Base-by-base conservation (phyloP, 2,797 vertebrate genomes). In the Pampus argenteus region DNA sequence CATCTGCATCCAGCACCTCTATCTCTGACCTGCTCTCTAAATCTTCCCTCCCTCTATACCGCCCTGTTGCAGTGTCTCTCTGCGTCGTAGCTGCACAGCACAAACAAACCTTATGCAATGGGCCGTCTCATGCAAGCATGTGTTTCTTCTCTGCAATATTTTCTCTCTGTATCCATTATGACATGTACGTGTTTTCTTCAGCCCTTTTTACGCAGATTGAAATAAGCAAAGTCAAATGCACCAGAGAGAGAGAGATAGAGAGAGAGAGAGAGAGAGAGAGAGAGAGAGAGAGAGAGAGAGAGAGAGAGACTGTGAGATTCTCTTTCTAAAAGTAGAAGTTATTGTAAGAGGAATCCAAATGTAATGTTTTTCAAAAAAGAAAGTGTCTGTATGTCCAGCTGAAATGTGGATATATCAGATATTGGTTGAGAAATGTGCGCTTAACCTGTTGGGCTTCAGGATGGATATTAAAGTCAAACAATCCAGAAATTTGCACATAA, bases 31-130 rank as follows among this genome's bases (percentile, higher is more conserved):
- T 67, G 48, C 48, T 81, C 40, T 75, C 54, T 57, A 26, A 55
- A 76, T 74, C 71, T 48, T 67, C 69, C 18, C 63, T 66, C 52
- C 66, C 67, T 73, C 36, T 49, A 29, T 78, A 61, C 73, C 63
- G 49, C 82, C 82, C 85, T 89, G 88, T 90, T 90, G 82, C 85
- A 72, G 81, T 60, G 62, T 71, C 44, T 74, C 66, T 71, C 56
- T 66, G 52, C 83, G 68, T 76, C 49, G 11, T 73, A 73, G 71
- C 76, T 64, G 48, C 55, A 83, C 68, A 81, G 65, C 49, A 67
- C 55, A 79, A 71, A 80, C 64, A 80, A 79, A 70, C 36, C 52
- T 62, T 47, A 54, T 68, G 64, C 65, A 83, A 81, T 59, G 50
- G 17, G 57, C 20, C 9, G 20, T 25, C 58, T 71, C 48, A 59